Percentiles rank a stretch among this genome's conserved stretches.
phyloP scores from a whole-genome alignment of 1,140 invertebrate genomes.

The Dinoponera quadriceps region DNA sequence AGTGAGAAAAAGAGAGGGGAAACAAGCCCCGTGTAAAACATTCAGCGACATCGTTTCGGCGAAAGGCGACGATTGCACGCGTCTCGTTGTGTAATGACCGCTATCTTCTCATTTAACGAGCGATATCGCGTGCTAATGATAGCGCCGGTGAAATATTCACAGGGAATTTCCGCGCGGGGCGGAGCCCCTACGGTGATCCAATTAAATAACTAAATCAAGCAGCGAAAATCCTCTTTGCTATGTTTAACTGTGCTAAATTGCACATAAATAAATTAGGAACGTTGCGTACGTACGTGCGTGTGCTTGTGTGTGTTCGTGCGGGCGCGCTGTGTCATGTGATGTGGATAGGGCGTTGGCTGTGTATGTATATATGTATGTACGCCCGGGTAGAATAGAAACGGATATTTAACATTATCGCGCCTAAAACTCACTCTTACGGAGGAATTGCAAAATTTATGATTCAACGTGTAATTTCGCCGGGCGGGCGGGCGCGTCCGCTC shows the following conservation, averaged over 20 bases:
- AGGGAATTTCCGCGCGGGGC: not conserved
- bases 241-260: slow-evolving; percentile 5
- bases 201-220: slow-evolving; percentile 13
- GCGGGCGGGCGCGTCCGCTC: not conserved
- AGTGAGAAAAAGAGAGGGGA: not conserved
- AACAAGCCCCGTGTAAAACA: not conserved
- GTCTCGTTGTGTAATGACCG: no score
- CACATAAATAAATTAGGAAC: slow-evolving; percentile 10
- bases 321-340: no score
- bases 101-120: not conserved
- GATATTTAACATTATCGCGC: slow-evolving; percentile 3
- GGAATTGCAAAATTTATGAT: slow-evolving; percentile 29
- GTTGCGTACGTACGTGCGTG: no score
- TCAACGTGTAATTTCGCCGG: slow-evolving; percentile 21
- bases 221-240: not conserved
- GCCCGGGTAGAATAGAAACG: not conserved
- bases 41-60: no score
- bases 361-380: no score
- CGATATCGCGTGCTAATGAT: not conserved
- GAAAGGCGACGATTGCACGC: no score
- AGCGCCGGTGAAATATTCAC: not conserved
- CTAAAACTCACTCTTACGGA: not conserved
- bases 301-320: no score
- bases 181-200: not conserved
- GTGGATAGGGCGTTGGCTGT: no score